These are phyloP conservation scores for Sorex fumeus DNA, from an alignment of 2,113 vertebrate genomes.

Conservation along the genomic window DNA sequence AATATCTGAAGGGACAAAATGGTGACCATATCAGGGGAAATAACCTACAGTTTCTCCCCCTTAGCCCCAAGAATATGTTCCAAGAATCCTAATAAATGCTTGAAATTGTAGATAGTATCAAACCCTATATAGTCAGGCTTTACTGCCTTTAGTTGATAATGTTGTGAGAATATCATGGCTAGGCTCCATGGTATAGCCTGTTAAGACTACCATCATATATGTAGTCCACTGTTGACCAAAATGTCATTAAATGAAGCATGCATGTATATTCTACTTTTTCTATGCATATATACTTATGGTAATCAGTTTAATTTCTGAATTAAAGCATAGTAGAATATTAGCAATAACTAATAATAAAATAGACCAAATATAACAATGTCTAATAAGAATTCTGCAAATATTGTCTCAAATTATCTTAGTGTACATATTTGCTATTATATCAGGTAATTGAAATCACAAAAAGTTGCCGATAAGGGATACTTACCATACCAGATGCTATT, in stretches of 20 bases:
- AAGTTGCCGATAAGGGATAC: neutral
- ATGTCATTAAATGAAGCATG: too few species aligned
- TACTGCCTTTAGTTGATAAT: too few species aligned
- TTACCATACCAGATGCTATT: neutral
- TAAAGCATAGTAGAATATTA: neutral
- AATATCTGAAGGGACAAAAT: slow-evolving; percentile 13
- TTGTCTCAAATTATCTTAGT: too few species aligned
- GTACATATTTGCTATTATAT: too few species aligned
- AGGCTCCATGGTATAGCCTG: too few species aligned
- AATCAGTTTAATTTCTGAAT: neutral
- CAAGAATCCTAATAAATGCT: neutral
- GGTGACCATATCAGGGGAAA: neutral
- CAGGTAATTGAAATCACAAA: neutral
- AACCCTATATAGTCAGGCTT: neutral
- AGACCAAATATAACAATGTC: neutral
- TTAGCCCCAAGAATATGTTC: neutral
- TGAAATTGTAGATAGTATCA: neutral
- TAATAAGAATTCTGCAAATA: neutral
- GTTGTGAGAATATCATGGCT: too few species aligned
- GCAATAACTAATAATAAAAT: neutral
- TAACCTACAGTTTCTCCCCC: neutral
- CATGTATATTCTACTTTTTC: neutral
- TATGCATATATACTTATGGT: neutral
- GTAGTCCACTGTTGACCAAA: too few species aligned
- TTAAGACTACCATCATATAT: too few species aligned